Evolutionary conservation across 2,797 vertebrate species (phyloP).

Genomic region (Chromobotia macracanthus): DNA sequence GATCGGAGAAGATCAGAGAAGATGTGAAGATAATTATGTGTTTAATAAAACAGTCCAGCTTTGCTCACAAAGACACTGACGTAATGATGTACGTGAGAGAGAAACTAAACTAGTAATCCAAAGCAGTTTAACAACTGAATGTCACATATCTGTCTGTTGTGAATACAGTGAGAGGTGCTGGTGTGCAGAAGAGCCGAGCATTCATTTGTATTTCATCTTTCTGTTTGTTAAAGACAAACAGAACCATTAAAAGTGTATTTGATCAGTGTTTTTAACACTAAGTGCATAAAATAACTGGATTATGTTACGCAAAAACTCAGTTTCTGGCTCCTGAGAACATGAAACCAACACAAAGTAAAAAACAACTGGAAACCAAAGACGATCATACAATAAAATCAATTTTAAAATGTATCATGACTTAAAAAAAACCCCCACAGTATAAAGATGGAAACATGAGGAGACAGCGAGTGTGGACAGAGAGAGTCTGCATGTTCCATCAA

Average conservation of each 20-base stretch:
- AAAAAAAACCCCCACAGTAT: neutral
- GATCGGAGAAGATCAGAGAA: neutral
- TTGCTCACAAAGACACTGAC: neutral
- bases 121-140: neutral
- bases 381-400: neutral
- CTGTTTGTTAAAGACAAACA: neutral
- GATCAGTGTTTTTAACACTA: neutral
- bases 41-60: neutral
- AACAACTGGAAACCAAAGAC: slow-evolving; percentile 47
- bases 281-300: neutral
- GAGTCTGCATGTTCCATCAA: neutral
- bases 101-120: too few relatives aligned
- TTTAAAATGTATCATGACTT: neutral
- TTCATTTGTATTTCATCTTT: neutral
- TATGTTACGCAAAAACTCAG: too few relatives aligned
- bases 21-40: neutral
- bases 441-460: neutral
- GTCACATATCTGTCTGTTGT: too few relatives aligned
- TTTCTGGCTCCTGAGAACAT: neutral
- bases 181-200: too few relatives aligned
- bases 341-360: too few relatives aligned
- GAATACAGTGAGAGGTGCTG: too few relatives aligned
- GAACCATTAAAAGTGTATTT: neutral
- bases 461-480: neutral
- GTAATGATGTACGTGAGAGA: too few relatives aligned